Evolutionary conservation across 35 echinoderm and acorn worm species (phyloP).

Genomic region (Hemicentrotus pulcherrimus): DNA sequence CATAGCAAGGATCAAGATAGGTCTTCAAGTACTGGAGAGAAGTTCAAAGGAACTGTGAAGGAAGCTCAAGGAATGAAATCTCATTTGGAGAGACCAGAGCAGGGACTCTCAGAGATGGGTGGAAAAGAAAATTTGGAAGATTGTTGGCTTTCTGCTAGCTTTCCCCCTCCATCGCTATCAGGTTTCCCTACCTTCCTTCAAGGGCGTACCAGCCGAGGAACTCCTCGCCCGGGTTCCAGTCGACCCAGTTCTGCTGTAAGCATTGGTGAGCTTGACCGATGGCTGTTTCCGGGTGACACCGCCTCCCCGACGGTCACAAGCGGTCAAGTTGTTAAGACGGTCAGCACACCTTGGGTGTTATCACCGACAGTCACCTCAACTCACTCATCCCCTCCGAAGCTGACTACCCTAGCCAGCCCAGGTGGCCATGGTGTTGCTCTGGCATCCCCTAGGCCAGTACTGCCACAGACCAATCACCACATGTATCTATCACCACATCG

Average conservation of each 20-base stretch:
- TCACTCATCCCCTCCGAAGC: constrained; percentile 29
- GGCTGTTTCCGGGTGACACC: background rate
- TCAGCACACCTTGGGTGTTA: constrained; percentile 9
- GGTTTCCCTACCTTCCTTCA: constrained; percentile 22
- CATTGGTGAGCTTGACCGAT: constrained; percentile 35
- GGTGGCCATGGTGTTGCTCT: background rate
- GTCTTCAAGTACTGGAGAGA: background rate
- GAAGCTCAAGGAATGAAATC: background rate
- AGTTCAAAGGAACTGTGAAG: background rate
- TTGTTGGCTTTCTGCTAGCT: background rate
- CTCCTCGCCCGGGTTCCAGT: background rate
- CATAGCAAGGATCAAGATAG: background rate
- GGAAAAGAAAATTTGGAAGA: background rate
- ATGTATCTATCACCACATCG: background rate
- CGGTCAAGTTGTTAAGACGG: background rate
- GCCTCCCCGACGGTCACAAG: background rate
- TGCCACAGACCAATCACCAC: background rate
- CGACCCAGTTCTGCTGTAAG: constrained; percentile 43
- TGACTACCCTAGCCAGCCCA: constrained; percentile 24
- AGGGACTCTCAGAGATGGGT: background rate
- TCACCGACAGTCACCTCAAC: constrained; percentile 27
- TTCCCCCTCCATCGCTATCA: constrained; percentile 26
- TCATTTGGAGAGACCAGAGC: background rate
- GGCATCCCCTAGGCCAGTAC: background rate
- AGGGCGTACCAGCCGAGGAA: background rate